Base-by-base conservation (phyloP, 2,113 vertebrate genomes). In the Hippoglossus stenolepis region DNA sequence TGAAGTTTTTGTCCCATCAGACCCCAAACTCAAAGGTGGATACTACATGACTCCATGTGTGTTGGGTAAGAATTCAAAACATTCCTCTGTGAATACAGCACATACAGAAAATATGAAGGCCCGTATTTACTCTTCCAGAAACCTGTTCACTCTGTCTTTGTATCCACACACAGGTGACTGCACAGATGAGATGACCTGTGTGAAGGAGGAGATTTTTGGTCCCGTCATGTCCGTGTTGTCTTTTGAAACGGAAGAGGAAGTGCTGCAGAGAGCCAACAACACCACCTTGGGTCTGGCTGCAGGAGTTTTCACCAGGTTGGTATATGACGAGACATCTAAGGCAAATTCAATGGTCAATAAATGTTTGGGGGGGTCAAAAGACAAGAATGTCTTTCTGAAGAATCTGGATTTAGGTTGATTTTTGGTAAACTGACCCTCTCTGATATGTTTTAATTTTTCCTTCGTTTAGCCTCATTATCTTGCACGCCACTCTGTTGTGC, bases 141-240 rank as follows among this genome's bases (percentile, higher is more conserved):
- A 51, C 18, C 15, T 18, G 6, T 14, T 14, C 12, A 4, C 13
- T 11, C 28, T 23, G 21, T 21, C 28, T 31, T 51, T 38, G 21
- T 26, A 15, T 3, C 8, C 40, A 43, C 35, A 35, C 66, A 2
- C 65, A 99, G 98, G 95, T 23, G 84, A 95, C 89, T 99, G 97
- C 92, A 96, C 70, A 0, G 98, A 99, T 74, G 94, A 96, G 59
- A 99, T 99, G 98, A 96, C 94, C 0, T 99, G 97, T 65, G 98
- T 99, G 78, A 96, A 93, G 85, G 97, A 99, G 83, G 98, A 99
- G 91, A 99, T 99, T 91, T 99, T 99, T n/a, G 98, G 98, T 10
- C 98, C 98, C 0, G 98, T 99, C 63, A 99, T 99, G 98, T 97
- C 97, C 10, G 95, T 99, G 80, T 86, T 99, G 80, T 86, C 96